Conservation (phyloP, 2,888 invertebrate genomes). For the Ceraclea dissimilis region DNA sequence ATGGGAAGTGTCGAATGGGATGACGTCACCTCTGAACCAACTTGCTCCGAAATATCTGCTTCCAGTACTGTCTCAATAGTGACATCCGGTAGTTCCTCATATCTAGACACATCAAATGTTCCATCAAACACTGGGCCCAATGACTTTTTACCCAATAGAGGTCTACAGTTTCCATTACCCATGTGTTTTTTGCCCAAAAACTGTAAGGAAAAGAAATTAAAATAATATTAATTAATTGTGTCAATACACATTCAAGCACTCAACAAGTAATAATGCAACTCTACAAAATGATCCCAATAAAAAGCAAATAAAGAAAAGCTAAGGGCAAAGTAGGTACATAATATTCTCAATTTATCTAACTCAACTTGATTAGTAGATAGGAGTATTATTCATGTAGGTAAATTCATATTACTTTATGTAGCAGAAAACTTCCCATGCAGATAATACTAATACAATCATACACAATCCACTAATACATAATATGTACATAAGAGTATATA, state of each 20-base stretch:
- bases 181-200: constrained; percentile 19
- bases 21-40: neutral
- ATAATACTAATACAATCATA: too few relatives aligned
- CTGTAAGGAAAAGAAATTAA: constrained; percentile 10
- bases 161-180: constrained; percentile 22
- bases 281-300: neutral
- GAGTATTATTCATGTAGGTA: too few relatives aligned
- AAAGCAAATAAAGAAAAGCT: neutral
- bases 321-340: too few relatives aligned
- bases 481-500: too few relatives aligned
- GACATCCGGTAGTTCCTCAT: constrained; percentile 33
- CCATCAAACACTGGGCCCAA: constrained; percentile 38
- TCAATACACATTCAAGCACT: neutral
- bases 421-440: too few relatives aligned
- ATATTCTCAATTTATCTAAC: too few relatives aligned
- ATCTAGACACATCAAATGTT: constrained; percentile 37
- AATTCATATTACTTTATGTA: too few relatives aligned
- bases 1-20: neutral
- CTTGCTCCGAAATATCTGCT: constrained; percentile 5
- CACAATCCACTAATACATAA: too few relatives aligned
- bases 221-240: neutral
- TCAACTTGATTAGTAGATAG: too few relatives aligned
- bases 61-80: constrained; percentile 36
- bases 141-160: constrained; percentile 38
- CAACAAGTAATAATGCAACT: neutral